phyloP scores from a whole-genome alignment of 2,113 vertebrate species.

The Cariama cristata region DNA sequence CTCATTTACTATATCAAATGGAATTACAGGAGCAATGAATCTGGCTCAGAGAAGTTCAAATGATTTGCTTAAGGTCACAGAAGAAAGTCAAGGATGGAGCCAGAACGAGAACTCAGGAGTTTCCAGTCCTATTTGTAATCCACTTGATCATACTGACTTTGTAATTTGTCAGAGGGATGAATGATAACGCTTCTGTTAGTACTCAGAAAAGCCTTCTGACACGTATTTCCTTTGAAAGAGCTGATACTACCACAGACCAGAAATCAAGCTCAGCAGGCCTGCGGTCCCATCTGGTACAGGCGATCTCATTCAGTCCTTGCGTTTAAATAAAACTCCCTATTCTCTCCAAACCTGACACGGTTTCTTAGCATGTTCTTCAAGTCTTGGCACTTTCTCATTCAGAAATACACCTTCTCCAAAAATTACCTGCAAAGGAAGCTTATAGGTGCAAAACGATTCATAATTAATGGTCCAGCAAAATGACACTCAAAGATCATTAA shows the following conservation, averaged over 20 bases:
- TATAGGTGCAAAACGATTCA: background rate
- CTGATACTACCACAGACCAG: background rate
- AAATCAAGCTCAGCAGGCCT: background rate
- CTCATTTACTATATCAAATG: conserved; percentile 27
- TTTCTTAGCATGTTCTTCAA: background rate
- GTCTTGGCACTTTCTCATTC: background rate
- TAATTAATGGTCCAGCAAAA: background rate
- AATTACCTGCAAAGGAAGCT: background rate
- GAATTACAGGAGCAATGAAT: conserved; percentile 36
- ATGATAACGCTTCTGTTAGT: background rate
- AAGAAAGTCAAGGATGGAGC: background rate
- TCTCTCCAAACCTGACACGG: background rate
- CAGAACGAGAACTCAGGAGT: background rate
- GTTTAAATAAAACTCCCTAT: background rate
- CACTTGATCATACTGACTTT: background rate
- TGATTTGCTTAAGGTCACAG: conserved; percentile 46
- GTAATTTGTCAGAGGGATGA: background rate
- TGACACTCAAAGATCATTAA: background rate
- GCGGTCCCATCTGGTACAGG: fast-evolving
- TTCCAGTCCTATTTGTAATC: conserved; percentile 25
- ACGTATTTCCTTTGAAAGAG: background rate
- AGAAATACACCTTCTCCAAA: background rate
- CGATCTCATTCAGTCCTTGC: too few relatives aligned
- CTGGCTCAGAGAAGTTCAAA: background rate
- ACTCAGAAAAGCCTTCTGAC: conserved; percentile 12